Evolutionary conservation across 2,888 invertebrate species (phyloP), one percentile per base, ranked within the genome.

Genomic region (Ctenicera cuprea): DNA sequence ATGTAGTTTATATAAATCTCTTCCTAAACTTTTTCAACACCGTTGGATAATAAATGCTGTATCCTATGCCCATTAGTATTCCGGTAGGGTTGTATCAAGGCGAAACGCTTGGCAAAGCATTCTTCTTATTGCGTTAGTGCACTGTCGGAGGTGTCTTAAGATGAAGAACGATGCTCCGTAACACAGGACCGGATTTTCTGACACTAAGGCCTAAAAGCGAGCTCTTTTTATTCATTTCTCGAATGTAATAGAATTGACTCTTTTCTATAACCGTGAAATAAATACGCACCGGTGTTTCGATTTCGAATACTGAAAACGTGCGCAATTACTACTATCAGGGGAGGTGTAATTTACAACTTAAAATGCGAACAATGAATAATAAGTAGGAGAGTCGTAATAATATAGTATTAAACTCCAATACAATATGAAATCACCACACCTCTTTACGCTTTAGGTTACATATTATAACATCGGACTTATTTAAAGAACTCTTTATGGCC

Each of bases 401-500:
- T 62, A 72, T 48, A 52, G 33, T 30, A 66, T 71, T 70, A 72
- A 59, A 37, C 66, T 52, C 61, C 72, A 64, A 71, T 72, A 62
- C 66, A 72, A 72, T 72, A 59, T 72, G 66, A 67, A 62, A 71
- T 71, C 59, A 59, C 71, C 71, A 71, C 71, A 65, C 71, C 71
- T 71, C 63, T 64, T 71, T 71, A 5, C 54, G 71, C 71, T 71
- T 57, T 71, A 71, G 71, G 71, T 48, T 59, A 65, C 54, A 70
- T 63, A 70, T 41, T 62, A 33, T 43, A 69, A 54, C 26, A 54
- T 48, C 33, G 43, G 59, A 43, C 48, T 43, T 52, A 37, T 54
- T 45, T 33, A 45, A 30, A 61, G 45, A 5, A 20, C 57, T 41
- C 18, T 48, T 37, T 16, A 48, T 33, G 33, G 9, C 9, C 5